These are phyloP conservation scores for Lathronympha strigana DNA, from an alignment of 2,888 invertebrate species.

Conservation along the genomic window DNA sequence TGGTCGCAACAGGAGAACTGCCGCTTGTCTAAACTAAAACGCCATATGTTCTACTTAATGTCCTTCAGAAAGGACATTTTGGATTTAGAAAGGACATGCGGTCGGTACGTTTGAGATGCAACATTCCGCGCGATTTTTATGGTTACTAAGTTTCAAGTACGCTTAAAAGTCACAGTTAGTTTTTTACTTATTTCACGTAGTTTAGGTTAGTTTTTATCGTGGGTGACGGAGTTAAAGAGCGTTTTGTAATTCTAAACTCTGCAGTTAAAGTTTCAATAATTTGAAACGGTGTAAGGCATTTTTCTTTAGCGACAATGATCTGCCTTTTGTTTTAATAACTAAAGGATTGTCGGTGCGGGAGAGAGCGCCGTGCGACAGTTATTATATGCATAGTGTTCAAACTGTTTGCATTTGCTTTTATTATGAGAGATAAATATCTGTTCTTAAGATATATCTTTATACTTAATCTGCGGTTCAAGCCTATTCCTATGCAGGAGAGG, in stretches of 20 bases:
- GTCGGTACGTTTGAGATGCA: slow-evolving; percentile 27
- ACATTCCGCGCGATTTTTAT: slow-evolving; percentile 31
- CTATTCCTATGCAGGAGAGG: too few species aligned
- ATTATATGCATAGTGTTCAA: too few species aligned
- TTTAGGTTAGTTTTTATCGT: slow-evolving; percentile 28
- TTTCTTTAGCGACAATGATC: too few species aligned
- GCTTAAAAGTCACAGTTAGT: slow-evolving; percentile 8
- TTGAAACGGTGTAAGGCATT: too few species aligned
- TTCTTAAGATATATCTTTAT: too few species aligned
- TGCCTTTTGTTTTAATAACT: too few species aligned
- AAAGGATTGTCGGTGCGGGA: too few species aligned
- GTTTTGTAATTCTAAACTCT: slow-evolving; percentile 20
- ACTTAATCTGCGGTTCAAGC: too few species aligned
- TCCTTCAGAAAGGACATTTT: not conserved
- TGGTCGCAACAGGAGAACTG: slow-evolving; percentile 14
- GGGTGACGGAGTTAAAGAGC: slow-evolving; percentile 20
- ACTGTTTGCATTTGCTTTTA: too few species aligned
- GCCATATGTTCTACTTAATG: not conserved
- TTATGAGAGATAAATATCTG: too few species aligned
- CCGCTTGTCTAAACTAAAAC: not conserved
- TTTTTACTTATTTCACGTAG: slow-evolving; percentile 12
- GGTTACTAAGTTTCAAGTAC: slow-evolving; percentile 23
- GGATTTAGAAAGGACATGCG: not conserved
- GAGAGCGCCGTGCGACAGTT: too few species aligned
- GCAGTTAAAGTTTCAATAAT: not conserved